Base-by-base conservation (phyloP, 2,113 vertebrate species). In the Rhinogobius similis region DNA sequence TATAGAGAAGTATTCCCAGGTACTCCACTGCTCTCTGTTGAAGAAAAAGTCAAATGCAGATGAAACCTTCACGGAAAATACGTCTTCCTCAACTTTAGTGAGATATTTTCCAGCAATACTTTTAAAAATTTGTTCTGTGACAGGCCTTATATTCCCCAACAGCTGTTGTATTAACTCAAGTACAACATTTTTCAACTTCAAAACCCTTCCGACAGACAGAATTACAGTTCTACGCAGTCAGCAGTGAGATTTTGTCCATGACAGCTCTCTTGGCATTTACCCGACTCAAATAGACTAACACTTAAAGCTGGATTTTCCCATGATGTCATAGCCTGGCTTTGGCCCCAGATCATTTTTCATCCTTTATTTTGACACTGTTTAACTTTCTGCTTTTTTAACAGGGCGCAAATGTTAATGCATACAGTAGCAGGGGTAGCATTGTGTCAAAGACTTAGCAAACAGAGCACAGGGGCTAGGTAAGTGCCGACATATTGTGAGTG, bases 401-500 rank as follows among this genome's bases (percentile, higher is more conserved):
- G 67, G 64, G 71, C 26, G 73, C 61, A 77, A 53, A 72, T 46
- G 24, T 59, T 6, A 48, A 32, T 29, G 39, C 64, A 67, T 29
- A 24, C 73, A 69, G 73, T 70, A 56, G 29, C 24, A 59, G 41
- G 48, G 75, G 56, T 48, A 44, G 39, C 41, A 36, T 59, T 53
- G 56, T 67, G 62, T 58, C 68, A 71, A 75, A 10, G 58, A 18
- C 26, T 39, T 26, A 66, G 56, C 67, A 74, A 76, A 69, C 64
- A 24, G 18, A 5, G 36, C 77, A 72, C 26, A 65, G 61, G 77
- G 71, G 59, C 67, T 44, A 23, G 76, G 72, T 83, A 84, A 91
- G 89, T 83, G 83, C 72, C 13, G 62, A 23, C 58, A 74, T 75
- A 78, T 81, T 82, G 72, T 80, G 78, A 79, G 75, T 79, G 87